A percentile compares a stretch with the other conserved stretches of the same genome.
These are phyloP conservation scores for Egretta garzetta DNA, from an alignment of 2,113 vertebrate genomes.

Conservation along the genomic window DNA sequence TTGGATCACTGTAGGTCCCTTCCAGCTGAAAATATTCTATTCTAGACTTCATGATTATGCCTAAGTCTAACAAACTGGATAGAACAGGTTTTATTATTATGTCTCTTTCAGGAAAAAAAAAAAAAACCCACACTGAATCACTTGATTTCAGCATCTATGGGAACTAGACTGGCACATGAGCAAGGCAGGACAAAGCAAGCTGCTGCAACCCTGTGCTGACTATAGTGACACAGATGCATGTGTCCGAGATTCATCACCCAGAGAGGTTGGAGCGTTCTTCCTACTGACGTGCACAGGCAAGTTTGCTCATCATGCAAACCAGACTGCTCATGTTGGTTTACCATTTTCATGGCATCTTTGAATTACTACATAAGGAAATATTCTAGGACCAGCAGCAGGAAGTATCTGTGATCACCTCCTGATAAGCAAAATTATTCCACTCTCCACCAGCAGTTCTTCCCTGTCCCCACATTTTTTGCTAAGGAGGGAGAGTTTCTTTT, in stretches of 20 bases:
- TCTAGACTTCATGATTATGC: not conserved
- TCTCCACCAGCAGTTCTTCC: not conserved
- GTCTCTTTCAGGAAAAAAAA: not conserved
- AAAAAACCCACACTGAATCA: not conserved
- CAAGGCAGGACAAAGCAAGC: not conserved
- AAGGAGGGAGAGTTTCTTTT: not conserved
- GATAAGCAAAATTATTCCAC: not conserved
- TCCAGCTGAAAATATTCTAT: not conserved
- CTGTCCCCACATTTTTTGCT: not conserved
- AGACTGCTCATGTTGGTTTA: not conserved
- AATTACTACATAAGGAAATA: not conserved
- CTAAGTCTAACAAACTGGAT: not conserved
- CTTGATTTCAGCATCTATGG: not conserved
- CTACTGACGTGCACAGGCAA: not conserved
- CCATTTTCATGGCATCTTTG: not conserved
- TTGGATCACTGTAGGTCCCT: not conserved
- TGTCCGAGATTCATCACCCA: fast-evolving
- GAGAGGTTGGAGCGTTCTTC: not conserved
- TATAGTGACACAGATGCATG: not conserved
- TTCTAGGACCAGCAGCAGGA: not conserved
- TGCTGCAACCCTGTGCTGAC: not conserved
- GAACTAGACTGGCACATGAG: not conserved
- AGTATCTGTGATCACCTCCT: not conserved
- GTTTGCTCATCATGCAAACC: not conserved
- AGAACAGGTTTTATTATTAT: not conserved